Base-by-base conservation (phyloP, 1,140 invertebrate species). In the Whitmania pigra region DNA sequence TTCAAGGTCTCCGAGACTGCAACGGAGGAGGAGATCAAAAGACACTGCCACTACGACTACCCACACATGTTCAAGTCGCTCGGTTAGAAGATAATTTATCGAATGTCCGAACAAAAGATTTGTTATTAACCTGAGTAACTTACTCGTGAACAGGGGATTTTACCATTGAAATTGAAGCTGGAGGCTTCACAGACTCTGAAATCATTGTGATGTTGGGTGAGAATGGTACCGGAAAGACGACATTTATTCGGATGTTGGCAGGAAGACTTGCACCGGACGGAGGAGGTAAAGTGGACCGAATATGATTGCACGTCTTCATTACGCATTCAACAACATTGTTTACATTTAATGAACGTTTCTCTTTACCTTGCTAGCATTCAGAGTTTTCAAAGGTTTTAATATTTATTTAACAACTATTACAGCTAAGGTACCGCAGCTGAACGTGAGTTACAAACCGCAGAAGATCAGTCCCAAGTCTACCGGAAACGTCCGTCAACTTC, bases 371-470 rank as follows among this genome's bases (percentile, higher is more conserved):
- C 22, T 13, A 63, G 22, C n/a, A n/a, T n/a, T n/a, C n/a, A n/a
- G n/a, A n/a, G n/a, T n/a, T n/a, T n/a, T n/a, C n/a, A n/a, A n/a
- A 25, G 57, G 22, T 13, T 13, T 63, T 1, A 25, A 63, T 18
- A 15, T 7, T 11, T 63, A 7, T 15, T 63, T 63, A 7, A 13
- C 20, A 63, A 22, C 5, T n/a, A 13, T 63, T 63, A 20, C 74
- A 86, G 90, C 85, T 72, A 89, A 91, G 75, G 85, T 97, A 74
- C 96, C 96, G 4, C 87, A 90, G 77, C 82, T 99, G 72, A 92
- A 97, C 80, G 96, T 99, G 77, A 98, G 94, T 83, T 99, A 99
- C 85, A 99, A 99, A 83, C 97, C 97, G 54, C 97, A 99, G 84
- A 99, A 99, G 81, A 99, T 99, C 78, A 97, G 93, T 78, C 96